Percentiles rank a stretch among this genome's conserved stretches.
Evolutionary conservation across 2,888 invertebrate species (phyloP).

Genomic region (Pseudococcus longispinus): DNA sequence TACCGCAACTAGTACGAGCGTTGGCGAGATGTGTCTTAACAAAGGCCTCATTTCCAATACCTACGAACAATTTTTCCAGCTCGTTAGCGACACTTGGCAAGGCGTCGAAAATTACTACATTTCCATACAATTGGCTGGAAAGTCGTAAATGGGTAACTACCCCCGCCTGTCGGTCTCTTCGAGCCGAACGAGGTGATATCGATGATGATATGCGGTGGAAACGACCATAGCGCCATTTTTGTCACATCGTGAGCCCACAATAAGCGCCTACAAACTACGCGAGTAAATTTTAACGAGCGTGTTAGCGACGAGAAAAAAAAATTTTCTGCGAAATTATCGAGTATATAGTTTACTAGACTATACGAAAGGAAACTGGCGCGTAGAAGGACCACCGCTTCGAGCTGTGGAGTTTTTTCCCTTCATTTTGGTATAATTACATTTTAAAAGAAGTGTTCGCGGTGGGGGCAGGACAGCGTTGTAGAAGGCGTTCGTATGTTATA

Average conservation of each 20-base stretch:
- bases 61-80: background rate
- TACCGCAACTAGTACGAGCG: background rate
- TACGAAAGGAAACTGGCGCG: background rate
- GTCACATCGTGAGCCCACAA: background rate
- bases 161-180: background rate
- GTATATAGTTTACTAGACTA: background rate
- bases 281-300: slow-evolving; percentile 16
- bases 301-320: background rate
- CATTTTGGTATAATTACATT: background rate
- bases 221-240: background rate
- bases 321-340: background rate
- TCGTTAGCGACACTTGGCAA: background rate
- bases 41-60: slow-evolving; percentile 1
- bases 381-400: background rate
- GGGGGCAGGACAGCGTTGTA: background rate
- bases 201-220: background rate
- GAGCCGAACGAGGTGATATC: background rate
- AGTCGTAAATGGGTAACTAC: background rate
- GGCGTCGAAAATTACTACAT: background rate
- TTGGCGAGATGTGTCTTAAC: background rate
- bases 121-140: background rate
- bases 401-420: background rate
- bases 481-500: background rate
- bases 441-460: background rate
- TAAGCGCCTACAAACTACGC: background rate